phyloP scores from a whole-genome alignment of 2,113 vertebrate species.

The Stegastes partitus region DNA sequence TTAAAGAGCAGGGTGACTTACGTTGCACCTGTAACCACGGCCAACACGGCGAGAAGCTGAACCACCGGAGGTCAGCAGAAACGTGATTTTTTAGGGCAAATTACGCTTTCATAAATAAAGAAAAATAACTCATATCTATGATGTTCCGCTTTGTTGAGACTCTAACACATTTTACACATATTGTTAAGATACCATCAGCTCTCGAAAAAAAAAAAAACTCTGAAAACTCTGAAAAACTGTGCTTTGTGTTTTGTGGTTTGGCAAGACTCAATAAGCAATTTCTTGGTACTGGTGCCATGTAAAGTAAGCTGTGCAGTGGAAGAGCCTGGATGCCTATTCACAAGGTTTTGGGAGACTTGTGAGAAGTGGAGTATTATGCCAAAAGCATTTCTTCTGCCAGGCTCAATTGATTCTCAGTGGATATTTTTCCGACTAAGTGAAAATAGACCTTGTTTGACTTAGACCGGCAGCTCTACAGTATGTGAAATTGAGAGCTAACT shows the following conservation, averaged over 20 bases:
- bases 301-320: slow-evolving; percentile 17
- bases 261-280: slow-evolving; percentile 3
- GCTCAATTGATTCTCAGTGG: slow-evolving; percentile 24
- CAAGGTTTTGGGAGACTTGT: slow-evolving; percentile 28
- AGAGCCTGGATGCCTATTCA: slow-evolving; percentile 19
- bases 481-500: slow-evolving; percentile 20
- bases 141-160: background rate
- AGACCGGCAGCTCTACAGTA: background rate
- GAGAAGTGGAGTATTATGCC: slow-evolving; percentile 10
- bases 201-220: background rate
- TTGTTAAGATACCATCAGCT: background rate
- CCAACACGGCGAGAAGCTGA: background rate
- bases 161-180: background rate
- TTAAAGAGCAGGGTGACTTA: background rate
- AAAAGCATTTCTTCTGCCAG: slow-evolving; percentile 34
- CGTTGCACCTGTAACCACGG: background rate
- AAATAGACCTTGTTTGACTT: slow-evolving; percentile 24
- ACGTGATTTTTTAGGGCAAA: background rate
- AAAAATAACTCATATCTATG: too few relatives aligned
- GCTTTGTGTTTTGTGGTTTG: slow-evolving; percentile 14
- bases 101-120: too few relatives aligned
- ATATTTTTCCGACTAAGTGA: slow-evolving; percentile 27
- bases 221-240: background rate
- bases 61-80: background rate
- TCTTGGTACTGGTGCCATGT: slow-evolving; percentile 29